Evolutionary conservation across 64 coral and sea anemone genomes (phyloP).

Genomic region (Hydrozoanthus tunicans): DNA sequence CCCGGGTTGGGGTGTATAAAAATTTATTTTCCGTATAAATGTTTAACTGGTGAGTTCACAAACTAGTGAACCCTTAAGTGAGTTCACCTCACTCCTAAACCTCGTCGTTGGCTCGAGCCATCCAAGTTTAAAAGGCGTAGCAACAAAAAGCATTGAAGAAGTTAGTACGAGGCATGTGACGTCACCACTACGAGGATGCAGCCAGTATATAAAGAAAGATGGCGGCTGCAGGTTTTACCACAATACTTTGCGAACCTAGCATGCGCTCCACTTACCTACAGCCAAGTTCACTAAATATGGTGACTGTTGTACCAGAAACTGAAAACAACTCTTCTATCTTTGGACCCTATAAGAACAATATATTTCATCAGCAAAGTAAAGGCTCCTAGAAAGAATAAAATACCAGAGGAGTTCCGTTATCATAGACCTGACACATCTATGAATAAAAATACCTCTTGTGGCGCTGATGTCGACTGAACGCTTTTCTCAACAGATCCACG

Average conservation of each 20-base stretch:
- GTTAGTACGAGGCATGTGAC: no score
- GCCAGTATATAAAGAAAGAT: no score
- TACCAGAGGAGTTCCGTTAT: background rate
- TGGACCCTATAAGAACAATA: constrained; percentile 61
- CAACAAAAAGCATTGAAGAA: no score
- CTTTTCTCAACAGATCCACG: background rate
- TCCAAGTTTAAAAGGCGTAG: no score
- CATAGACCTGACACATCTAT: background rate
- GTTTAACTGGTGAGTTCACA: no score
- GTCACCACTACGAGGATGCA: no score
- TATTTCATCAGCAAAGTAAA: background rate
- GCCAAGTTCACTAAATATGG: constrained; percentile 75
- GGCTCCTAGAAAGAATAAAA: background rate
- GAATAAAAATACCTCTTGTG: constrained; percentile 15
- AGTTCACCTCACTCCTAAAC: no score
- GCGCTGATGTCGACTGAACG: background rate
- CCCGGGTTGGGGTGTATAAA: no score
- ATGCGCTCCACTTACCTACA: constrained; percentile 44
- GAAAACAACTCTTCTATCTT: constrained; percentile 90
- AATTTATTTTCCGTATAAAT: no score
- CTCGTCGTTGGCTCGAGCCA: no score
- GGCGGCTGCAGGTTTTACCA: background rate
- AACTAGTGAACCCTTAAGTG: no score
- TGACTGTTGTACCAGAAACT: constrained; percentile 73
- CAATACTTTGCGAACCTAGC: background rate